Base-by-base conservation (phyloP, 2,797 vertebrate genomes). In the Amblyraja radiata region DNA sequence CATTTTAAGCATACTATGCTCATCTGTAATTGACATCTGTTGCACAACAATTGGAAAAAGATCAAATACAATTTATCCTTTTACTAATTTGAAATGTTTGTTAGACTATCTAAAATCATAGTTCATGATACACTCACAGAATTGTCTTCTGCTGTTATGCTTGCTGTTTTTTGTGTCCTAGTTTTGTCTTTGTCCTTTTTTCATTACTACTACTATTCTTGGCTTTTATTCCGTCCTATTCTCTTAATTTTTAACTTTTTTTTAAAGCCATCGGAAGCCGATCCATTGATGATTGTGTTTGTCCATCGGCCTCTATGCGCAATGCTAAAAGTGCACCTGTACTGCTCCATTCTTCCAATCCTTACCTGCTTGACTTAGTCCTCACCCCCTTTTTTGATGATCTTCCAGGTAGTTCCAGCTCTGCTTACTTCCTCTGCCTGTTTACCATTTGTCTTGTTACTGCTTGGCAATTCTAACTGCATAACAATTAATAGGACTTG, bases 281-380 rank as follows among this genome's bases (percentile, higher is more conserved):
- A 96, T 99, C 98, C 97, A 99, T 99, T 96, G 98, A 98, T 96
- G 99, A 99, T 97, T 99, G 98, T 98, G 97, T 99, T 97, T 98
- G 99, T 96, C 98, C 98, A 97, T 98, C 98, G 96, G 98, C 98
- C 97, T 99, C 98, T 99, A 99, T 99, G 97, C 98, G 98, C 98
- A 99, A 98, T 96, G 98, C 98, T 98, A 99, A 99, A 98, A 99
- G 99, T 97, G 99, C 99, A 97, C 98, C 99, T 96, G 98, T 99
- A 97, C 98, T 99, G 98, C 98, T 99, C 97, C 99, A 99, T 95
- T 97, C 98, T 97, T 98, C 98, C 97, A 98, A 99, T 98, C 98
- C 99, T 97, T 98, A 98, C 97, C 98, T 99, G 97, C 97, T 97
- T 97, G 97, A 97, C 96, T 97, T 97, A 97, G 97, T 97, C 97